These are phyloP conservation scores for Thera obeliscata DNA, from an alignment of 2,888 invertebrate genomes.

Conservation along the genomic window DNA sequence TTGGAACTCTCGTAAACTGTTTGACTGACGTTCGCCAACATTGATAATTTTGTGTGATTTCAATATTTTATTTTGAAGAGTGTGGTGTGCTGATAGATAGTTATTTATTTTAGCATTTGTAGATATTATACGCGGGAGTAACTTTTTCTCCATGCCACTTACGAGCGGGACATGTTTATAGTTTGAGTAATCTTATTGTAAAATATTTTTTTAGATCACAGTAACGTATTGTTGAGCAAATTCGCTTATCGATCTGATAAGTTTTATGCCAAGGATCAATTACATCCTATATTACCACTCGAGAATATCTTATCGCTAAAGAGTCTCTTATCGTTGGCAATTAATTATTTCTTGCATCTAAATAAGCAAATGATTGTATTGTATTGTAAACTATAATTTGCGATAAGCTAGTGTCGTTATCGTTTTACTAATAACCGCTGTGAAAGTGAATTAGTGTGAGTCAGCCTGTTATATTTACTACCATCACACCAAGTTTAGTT, in stretches of 20 bases:
- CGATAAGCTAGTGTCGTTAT: conserved; percentile 2
- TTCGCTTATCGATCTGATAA: neutral
- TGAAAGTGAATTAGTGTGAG: neutral
- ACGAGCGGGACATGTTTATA: too few species aligned
- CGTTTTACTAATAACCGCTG: neutral
- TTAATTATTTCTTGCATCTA: too few species aligned
- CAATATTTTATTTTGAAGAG: too few species aligned
- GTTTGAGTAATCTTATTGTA: too few species aligned
- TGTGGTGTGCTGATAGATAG: too few species aligned
- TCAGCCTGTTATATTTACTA: neutral
- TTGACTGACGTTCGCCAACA: neutral
- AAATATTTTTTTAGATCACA: neutral
- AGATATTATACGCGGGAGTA: too few species aligned
- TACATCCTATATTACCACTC: conserved; percentile 3
- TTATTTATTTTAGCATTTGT: too few species aligned
- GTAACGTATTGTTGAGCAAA: neutral
- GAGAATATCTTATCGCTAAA: conserved; percentile 9
- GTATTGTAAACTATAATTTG: conserved; percentile 5
- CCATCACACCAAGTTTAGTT: too few species aligned
- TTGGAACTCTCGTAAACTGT: neutral
- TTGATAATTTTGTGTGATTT: too few species aligned
- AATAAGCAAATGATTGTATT: conserved; percentile 11
- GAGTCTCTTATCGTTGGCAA: conserved; percentile 13
- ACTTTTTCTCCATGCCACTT: too few species aligned
- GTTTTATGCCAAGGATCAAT: conserved; percentile 12